Base-by-base conservation (phyloP, 1,140 invertebrate genomes). In the Aphidius ervi region DNA sequence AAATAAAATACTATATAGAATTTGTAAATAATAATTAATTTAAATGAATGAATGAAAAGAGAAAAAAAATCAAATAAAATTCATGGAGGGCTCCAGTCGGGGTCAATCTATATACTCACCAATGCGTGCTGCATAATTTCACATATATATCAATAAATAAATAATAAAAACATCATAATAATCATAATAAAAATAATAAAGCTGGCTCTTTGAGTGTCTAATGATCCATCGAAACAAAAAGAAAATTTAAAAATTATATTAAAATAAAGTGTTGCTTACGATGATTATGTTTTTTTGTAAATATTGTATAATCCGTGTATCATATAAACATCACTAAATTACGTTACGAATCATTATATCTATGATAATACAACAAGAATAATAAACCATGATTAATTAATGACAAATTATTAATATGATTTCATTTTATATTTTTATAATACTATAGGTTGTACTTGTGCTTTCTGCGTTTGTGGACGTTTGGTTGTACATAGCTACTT, bases 271-370 rank as follows among this genome's bases (percentile, higher is more conserved):
- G 55, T 64, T 61, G 62, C 62, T 64, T 64, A 64, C 45, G 59
- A 58, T 48, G 56, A 58, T 64, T 49, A 62, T 58, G 55, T 56
- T 56, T 57, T 57, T 56, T 40, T 65, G 60, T 65, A 65, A 57
- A 65, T 65, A 65, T 77, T 80, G 77, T 80, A 80, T 78, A 79
- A 78, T 80, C 74, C 72, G 70, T 79, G 77, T 79, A 79, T 31
- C 23, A 31, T 31, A 16, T 78, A 79, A 79, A 79, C 69, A 76
- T 76, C 67, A 78, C 67, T 78, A 68, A 75, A 75, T 72, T 76
- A 78, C 75, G 74, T 78, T 79, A 78, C 70, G 73, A 72, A 78
- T 77, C 73, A 78, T 78, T 79, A 79, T 76, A 77, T 71, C 74
- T 76, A 78, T 78, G 75, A 78, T 73, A 78, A 74, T 77, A 76